phyloP scores from a whole-genome alignment of 2,797 vertebrate species.

The Chloroceryle amazona region DNA sequence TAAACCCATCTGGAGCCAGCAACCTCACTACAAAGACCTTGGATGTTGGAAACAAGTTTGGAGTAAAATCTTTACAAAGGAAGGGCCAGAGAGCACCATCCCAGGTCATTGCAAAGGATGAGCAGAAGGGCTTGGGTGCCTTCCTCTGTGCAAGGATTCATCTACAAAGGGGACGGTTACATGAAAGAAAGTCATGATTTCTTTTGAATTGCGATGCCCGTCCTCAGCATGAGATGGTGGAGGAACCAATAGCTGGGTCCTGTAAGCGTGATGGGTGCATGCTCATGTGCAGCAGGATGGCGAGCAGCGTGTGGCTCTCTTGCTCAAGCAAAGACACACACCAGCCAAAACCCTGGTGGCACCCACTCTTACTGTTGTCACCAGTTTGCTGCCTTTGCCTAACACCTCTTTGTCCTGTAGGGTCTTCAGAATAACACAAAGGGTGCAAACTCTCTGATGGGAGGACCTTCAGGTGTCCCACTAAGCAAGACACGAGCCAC shows the following conservation, averaged over 20 bases:
- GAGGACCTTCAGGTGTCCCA: not conserved
- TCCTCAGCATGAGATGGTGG: not conserved
- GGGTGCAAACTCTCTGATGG: accelerated
- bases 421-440: not conserved
- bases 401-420: accelerated
- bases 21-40: not conserved
- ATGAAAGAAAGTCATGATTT: not conserved
- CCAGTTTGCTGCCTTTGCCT: not conserved
- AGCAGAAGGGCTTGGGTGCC: not conserved
- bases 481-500: not conserved
- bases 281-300: not conserved
- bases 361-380: not conserved
- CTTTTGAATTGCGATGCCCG: not conserved
- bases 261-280: accelerated
- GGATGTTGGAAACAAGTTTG: not conserved
- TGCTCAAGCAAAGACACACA: not conserved
- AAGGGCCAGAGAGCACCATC: not conserved
- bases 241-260: accelerated
- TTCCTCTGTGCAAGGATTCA: accelerated
- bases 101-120: not conserved
- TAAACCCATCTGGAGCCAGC: not conserved
- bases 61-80: not conserved
- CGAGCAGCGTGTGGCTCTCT: not conserved
- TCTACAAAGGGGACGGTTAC: accelerated
- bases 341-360: not conserved